Percentiles rank a stretch among this genome's conserved stretches.
Conservation (phyloP, 2,797 vertebrate genomes). For the Propithecus deckenii region DNA sequence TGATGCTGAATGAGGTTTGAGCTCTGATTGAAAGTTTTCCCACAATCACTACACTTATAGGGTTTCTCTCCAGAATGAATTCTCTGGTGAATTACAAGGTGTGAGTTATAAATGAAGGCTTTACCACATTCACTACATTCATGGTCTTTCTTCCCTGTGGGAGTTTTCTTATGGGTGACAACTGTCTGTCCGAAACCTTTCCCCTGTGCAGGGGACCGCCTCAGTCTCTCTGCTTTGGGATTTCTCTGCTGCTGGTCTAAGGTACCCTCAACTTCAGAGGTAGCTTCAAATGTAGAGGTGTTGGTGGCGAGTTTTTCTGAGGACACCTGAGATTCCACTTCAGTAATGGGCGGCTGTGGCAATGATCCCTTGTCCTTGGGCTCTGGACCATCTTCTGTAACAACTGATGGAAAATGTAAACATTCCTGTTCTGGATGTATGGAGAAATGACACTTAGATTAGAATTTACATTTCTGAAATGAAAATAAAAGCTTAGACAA, state of each 20-base stretch:
- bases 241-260: background rate
- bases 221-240: background rate
- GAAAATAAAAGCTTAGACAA: conserved; percentile 24
- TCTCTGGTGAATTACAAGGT: conserved; percentile 57
- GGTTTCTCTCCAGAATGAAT: conserved; percentile 70
- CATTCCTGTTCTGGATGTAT: background rate
- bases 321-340: background rate
- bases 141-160: conserved; percentile 31
- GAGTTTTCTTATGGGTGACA: conserved; percentile 32
- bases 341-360: background rate
- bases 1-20: conserved; percentile 68
- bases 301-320: background rate
- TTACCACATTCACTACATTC: conserved; percentile 57
- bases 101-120: conserved; percentile 34
- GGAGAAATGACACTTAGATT: background rate
- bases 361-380: background rate
- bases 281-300: background rate
- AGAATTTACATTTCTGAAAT: background rate
- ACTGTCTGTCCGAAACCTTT: background rate
- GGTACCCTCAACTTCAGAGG: background rate
- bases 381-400: conserved; percentile 35
- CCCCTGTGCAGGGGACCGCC: background rate
- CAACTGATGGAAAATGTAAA: background rate
- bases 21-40: conserved; percentile 62
- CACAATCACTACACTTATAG: conserved; percentile 60